Conservation (phyloP, 2,113 vertebrate genomes). For the Pteropus alecto region DNA sequence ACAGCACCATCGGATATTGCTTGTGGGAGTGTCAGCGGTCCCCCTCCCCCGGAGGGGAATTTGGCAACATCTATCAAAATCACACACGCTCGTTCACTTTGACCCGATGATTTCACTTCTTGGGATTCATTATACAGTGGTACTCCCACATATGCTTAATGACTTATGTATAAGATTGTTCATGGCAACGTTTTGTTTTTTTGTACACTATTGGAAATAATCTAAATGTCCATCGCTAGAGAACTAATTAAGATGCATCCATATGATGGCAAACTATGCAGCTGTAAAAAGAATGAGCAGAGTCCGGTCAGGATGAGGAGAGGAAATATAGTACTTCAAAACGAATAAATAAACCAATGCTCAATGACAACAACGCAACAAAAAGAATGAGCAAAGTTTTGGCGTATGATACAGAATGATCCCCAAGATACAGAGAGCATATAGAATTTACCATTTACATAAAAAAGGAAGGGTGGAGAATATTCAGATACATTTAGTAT, state of each 20-base stretch:
- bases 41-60: background rate
- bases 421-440: background rate
- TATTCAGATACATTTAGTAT: fast-evolving
- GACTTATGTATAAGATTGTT: background rate
- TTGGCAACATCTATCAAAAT: background rate
- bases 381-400: background rate
- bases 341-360: too few relatives aligned
- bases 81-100: background rate
- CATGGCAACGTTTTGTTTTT: background rate
- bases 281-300: background rate
- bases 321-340: too few relatives aligned
- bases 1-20: background rate
- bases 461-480: background rate
- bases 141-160: background rate
- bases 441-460: background rate
- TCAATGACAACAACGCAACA: too few relatives aligned
- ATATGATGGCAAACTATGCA: background rate
- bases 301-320: too few relatives aligned
- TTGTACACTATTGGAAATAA: background rate
- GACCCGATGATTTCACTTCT: background rate
- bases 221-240: background rate
- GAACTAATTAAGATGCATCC: background rate
- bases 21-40: background rate
- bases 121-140: background rate
- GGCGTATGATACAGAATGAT: background rate